phyloP scores from a whole-genome alignment of 2,888 invertebrate genomes.

The Xestobium rufovillosum region DNA sequence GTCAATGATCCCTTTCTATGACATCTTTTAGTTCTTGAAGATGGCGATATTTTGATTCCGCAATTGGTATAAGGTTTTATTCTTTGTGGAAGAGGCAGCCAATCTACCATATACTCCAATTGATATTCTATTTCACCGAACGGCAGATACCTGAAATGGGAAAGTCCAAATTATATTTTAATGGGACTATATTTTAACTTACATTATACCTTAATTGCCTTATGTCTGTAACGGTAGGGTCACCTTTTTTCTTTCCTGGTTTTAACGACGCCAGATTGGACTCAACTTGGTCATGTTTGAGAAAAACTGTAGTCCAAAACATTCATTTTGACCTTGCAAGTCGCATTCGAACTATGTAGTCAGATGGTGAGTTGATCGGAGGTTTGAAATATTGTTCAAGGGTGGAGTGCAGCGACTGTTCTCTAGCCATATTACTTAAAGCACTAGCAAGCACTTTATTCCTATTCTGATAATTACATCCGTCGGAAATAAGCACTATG shows the following conservation, averaged over 20 bases:
- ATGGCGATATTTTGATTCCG: too few species aligned
- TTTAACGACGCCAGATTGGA: constrained; percentile 5
- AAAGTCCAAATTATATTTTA: too few species aligned
- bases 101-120: background rate
- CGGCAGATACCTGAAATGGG: too few species aligned
- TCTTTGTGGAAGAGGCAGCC: background rate
- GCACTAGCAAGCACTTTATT: constrained; percentile 11
- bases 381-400: constrained; percentile 11
- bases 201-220: background rate
- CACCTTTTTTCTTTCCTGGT: constrained; percentile 7
- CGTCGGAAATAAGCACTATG: constrained; percentile 16
- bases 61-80: background rate
- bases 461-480: constrained; percentile 15
- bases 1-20: background rate
- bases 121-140: constrained; percentile 2
- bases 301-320: constrained; percentile 10
- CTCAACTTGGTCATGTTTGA: constrained; percentile 2
- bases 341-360: constrained; percentile 11
- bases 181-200: constrained; percentile 1
- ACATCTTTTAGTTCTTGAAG: background rate
- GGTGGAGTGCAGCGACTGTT: constrained; percentile 5
- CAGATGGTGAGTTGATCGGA: constrained; percentile 10
- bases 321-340: constrained; percentile 11
- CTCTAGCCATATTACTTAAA: constrained; percentile 4
- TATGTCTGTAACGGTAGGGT: constrained; percentile 7